Percentiles rank a stretch among this genome's conserved stretches.
These are phyloP conservation scores for Rhabditoides inermis DNA, from an alignment of 2,888 invertebrate genomes.

Conservation along the genomic window DNA sequence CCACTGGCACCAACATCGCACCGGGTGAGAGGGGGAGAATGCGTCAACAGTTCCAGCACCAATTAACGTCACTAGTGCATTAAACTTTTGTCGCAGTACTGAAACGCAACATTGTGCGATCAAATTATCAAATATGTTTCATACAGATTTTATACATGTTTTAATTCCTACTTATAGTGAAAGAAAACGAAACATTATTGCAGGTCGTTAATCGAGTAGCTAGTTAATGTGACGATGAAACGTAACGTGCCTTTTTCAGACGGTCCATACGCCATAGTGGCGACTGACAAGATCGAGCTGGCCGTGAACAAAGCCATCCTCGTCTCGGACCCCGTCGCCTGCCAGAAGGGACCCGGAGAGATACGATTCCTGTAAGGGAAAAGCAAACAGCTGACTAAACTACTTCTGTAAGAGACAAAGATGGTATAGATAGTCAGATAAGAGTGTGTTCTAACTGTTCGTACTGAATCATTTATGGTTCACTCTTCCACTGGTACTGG, in stretches of 20 bases:
- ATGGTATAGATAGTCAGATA: slow-evolving; percentile 1
- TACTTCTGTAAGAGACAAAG: too few species aligned
- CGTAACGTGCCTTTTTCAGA: slow-evolving; percentile 19
- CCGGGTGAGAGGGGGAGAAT: slow-evolving; percentile 21
- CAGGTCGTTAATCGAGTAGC: too few species aligned
- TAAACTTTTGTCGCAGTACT: too few species aligned
- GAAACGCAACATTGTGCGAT: too few species aligned
- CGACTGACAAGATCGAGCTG: slow-evolving; percentile 39
- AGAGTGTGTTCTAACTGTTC: background rate
- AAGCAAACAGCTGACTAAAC: too few species aligned
- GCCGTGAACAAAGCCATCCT: slow-evolving; percentile 41
- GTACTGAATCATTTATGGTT: background rate
- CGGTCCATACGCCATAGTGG: slow-evolving; percentile 46
- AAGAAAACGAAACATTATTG: too few species aligned
- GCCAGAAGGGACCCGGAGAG: slow-evolving; percentile 32
- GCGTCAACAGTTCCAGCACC: background rate
- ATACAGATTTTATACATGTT: too few species aligned
- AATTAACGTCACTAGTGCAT: too few species aligned
- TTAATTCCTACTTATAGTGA: too few species aligned
- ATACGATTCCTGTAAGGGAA: slow-evolving; percentile 31
- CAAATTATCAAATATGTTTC: too few species aligned
- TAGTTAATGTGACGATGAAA: background rate
- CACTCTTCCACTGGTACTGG: background rate
- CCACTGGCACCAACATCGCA: slow-evolving; percentile 39
- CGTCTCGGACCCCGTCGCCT: slow-evolving; percentile 39